Evolutionary conservation across 2,888 invertebrate species (phyloP).

Genomic region (Capitulum mitella): DNA sequence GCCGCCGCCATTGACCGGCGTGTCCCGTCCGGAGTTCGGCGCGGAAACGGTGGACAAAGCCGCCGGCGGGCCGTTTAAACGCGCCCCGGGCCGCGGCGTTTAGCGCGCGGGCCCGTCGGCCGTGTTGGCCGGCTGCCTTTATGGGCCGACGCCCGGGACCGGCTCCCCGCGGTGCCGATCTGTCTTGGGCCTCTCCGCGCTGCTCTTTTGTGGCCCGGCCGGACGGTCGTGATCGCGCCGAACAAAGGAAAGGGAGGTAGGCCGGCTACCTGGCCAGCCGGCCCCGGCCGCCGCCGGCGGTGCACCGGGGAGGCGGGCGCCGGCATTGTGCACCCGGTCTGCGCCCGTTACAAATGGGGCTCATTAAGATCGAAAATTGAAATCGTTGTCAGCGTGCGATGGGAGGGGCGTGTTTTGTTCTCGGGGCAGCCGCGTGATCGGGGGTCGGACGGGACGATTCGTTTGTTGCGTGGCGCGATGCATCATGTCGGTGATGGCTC

Average conservation of each 20-base stretch:
- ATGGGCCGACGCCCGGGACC: not conserved
- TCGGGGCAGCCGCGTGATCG: not conserved
- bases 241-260: slow-evolving; percentile 3
- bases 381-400: not conserved
- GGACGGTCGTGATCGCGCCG: not conserved
- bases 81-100: not conserved
- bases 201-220: slow-evolving; percentile 8
- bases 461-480: not conserved
- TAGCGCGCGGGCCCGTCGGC: not conserved
- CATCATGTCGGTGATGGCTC: not conserved
- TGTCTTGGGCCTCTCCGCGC: not conserved
- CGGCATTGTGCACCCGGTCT: not conserved
- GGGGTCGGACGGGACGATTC: not conserved
- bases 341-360: not conserved
- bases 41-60: slow-evolving; percentile 9
- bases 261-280: not conserved
- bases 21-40: not conserved
- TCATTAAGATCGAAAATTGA: not conserved
- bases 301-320: not conserved
- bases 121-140: not conserved
- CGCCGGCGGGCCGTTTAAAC: slow-evolving; percentile 4
- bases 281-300: not conserved
- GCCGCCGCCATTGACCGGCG: not conserved
- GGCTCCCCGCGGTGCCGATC: not conserved
- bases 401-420: not conserved